Evolutionary conservation across 2,888 invertebrate genomes (phyloP).

Genomic region (Chaitophorus viminalis): DNA sequence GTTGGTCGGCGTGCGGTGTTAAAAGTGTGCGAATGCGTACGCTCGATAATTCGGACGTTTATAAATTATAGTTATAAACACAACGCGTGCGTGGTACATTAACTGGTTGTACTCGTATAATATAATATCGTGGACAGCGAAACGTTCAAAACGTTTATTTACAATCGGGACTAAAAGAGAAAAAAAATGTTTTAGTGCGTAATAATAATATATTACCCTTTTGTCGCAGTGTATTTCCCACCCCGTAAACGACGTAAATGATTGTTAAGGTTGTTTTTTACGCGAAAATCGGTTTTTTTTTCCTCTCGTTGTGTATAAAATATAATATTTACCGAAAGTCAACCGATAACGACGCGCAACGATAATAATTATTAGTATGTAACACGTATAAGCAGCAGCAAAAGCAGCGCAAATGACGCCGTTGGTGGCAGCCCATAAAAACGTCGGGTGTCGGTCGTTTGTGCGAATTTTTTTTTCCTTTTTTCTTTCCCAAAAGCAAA

Average conservation of each 20-base stretch:
- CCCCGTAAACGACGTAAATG: neutral
- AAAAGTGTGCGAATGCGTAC: too few species aligned
- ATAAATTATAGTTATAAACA: too few species aligned
- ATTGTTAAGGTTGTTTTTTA: neutral
- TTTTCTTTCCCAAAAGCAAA: neutral
- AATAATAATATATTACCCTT: neutral
- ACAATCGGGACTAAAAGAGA: neutral
- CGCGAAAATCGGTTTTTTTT: neutral
- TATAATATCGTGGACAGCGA: too few species aligned
- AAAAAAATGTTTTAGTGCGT: neutral
- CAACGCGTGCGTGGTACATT: too few species aligned
- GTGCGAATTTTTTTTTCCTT: neutral
- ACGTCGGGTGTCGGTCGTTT: conserved; percentile 14
- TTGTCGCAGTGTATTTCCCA: neutral
- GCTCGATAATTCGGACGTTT: too few species aligned
- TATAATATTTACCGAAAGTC: too few species aligned
- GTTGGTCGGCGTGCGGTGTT: too few species aligned
- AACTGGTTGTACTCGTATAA: too few species aligned
- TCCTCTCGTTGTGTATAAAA: too few species aligned
- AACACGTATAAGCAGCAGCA: neutral
- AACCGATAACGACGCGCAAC: neutral
- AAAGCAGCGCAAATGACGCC: too few species aligned
- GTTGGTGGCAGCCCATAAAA: too few species aligned
- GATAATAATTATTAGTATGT: neutral
- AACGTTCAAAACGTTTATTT: too few species aligned